Evolutionary conservation across 2,113 vertebrate genomes (phyloP), one percentile per base, ranked within the genome.

Genomic region (Oreocharis arfaki): DNA sequence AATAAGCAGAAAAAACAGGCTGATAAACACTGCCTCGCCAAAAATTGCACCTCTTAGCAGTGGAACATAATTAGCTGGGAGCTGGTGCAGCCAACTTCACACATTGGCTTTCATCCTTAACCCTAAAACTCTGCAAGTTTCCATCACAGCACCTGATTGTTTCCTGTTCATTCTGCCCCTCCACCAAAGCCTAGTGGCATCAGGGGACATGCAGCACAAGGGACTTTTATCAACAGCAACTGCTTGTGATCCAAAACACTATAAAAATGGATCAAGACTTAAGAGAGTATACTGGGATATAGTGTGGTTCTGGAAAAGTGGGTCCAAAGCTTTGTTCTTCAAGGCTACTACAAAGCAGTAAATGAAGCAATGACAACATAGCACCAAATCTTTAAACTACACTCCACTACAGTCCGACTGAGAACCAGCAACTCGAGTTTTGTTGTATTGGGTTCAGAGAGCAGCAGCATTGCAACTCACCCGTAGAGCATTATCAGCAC

Each of bases 401-500:
- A 59, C 18, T 9, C 9, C 35, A n/a, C 16, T 52, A 64, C 13
- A 74, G 22, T 56, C 32, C 23, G 74, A 16, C 14, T 56, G 35
- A 82, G 17, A 78, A 24, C 2, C 16, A 64, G 27, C 10, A 57
- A 20, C 10, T n/a, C 39, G 6, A 65, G 24, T 41, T 84, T 46
- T 84, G 16, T 26, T 37, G 1, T 16, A 53, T 13, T 19, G 52
- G 24, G 44, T 87, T 57, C 60, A 88, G 14, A 49, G 13, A 84
- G 28, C 39, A 91, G 26, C 19, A 67, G 75, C 6, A 46, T 5
- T 47, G 9, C 9, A 90, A 91, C 97, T 93, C 97, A 99, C 99
- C 98, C 98, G 98, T 67, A 99, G 98, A 87, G 99, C 98, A 20
- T 99, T 99, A 97, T 99, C 99, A 21, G 98, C 98, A 26, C 98